These are phyloP conservation scores for Archips crataeganus DNA, from an alignment of 2,888 invertebrate genomes.

Conservation along the genomic window DNA sequence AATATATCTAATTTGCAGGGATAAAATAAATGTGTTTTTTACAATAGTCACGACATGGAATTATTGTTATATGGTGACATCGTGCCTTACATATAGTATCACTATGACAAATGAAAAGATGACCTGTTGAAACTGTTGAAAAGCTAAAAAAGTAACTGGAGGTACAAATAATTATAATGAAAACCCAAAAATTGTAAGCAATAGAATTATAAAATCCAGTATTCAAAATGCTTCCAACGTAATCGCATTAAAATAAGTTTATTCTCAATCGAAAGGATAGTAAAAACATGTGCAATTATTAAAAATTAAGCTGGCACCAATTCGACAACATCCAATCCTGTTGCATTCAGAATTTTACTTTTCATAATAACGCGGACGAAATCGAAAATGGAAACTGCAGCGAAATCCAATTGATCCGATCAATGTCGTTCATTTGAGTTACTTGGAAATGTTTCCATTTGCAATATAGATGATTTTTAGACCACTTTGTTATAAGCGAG, in stretches of 20 bases:
- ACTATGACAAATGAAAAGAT: no score
- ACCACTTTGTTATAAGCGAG: neutral
- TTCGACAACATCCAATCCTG: neutral
- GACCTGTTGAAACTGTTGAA: no score
- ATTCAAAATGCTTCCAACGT: no score
- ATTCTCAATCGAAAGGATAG: neutral
- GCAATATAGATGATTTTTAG: neutral
- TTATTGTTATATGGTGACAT: no score
- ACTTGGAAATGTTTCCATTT: conserved; percentile 1
- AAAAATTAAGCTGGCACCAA: neutral
- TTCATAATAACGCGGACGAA: conserved; percentile 2
- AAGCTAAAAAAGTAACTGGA: no score
- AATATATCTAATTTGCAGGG: no score
- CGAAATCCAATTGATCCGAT: conserved; percentile 6
- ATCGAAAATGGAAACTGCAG: conserved; percentile 5
- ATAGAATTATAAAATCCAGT: no score
- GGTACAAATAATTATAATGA: no score
- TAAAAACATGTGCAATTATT: neutral
- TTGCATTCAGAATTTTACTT: neutral
- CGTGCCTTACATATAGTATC: no score
- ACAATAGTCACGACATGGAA: no score
- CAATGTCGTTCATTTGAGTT: conserved; percentile 10
- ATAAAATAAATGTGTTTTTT: no score
- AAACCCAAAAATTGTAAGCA: no score
- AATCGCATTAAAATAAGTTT: neutral